Percentiles rank a stretch among this genome's conserved stretches.
Conservation (phyloP, 2,888 invertebrate species). For the Caenorhabditis sp. region DNA sequence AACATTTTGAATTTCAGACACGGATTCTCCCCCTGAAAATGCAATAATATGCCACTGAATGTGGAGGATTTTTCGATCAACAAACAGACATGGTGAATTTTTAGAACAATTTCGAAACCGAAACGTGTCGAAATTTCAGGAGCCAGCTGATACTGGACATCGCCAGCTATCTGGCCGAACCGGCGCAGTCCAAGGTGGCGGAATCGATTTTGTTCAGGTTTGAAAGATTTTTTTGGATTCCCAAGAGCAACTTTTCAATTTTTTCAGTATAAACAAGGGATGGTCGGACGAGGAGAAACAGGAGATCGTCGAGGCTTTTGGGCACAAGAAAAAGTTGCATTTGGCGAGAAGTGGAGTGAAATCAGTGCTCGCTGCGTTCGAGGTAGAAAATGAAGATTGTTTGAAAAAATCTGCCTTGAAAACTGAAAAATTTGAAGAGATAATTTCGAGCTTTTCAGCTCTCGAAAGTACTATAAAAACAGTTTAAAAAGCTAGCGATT, state of each 20-base stretch:
- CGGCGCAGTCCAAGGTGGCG: conserved; percentile 9
- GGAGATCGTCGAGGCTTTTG: conserved; percentile 61
- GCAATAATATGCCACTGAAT: conserved; percentile 37
- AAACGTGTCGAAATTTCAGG: too few species aligned
- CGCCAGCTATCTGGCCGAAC: conserved; percentile 21
- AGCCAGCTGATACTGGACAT: conserved; percentile 15
- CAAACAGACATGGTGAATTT: background rate
- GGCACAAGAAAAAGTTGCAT: conserved; percentile 43
- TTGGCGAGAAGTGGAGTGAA: conserved; percentile 59
- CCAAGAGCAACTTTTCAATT: background rate
- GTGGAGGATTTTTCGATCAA: background rate
- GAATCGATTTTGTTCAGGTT: background rate
- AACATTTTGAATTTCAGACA: conserved; percentile 4
- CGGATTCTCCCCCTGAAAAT: conserved; percentile 3
- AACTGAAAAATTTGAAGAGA: too few species aligned
- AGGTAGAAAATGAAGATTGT: conserved; percentile 22
- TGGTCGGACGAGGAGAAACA: conserved; percentile 58
- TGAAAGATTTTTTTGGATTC: background rate
- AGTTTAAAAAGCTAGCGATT: too few species aligned
- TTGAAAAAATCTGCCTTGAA: background rate
- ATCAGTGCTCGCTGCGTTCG: conserved; percentile 41
- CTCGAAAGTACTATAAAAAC: too few species aligned
- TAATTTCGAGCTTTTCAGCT: too few species aligned
- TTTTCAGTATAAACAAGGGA: conserved; percentile 34
- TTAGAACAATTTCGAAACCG: too few species aligned